phyloP scores from a whole-genome alignment of 2,888 invertebrate species.

The Volucella bombylans region DNA sequence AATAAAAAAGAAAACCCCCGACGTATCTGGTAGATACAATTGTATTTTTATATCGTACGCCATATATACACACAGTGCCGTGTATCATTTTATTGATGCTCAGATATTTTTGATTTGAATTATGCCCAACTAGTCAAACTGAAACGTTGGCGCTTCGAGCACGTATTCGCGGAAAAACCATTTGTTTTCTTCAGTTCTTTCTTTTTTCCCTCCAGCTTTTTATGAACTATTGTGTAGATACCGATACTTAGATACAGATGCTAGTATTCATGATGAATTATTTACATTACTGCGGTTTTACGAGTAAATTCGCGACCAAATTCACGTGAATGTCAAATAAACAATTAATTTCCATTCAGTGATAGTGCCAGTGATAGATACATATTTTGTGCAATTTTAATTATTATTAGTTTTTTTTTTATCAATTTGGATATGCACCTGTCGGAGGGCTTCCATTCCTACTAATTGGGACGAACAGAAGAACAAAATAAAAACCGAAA shows the following conservation, averaged over 20 bases:
- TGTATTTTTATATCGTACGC: conserved; percentile 72
- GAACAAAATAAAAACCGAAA: not conserved
- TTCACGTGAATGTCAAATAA: conserved; percentile 68
- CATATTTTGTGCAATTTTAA: no score
- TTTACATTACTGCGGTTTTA: conserved; percentile 56
- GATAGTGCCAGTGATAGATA: no score
- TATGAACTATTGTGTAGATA: not conserved
- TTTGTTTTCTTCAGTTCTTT: conserved; percentile 63
- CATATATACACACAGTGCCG: conserved; percentile 63
- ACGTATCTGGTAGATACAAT: conserved; percentile 72
- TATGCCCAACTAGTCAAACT: conserved; percentile 83
- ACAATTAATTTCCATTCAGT: conserved; percentile 56
- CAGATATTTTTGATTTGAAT: conserved; percentile 82
- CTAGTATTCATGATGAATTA: conserved; percentile 48
- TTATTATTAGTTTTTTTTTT: no score
- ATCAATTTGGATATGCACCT: conserved; percentile 51
- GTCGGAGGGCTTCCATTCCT: conserved; percentile 48
- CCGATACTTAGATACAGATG: not conserved
- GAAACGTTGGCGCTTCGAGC: conserved; percentile 83
- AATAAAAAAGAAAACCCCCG: conserved; percentile 16
- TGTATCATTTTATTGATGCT: conserved; percentile 81
- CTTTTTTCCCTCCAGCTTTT: conserved; percentile 3
- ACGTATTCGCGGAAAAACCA: conserved; percentile 82
- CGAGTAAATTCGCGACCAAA: conserved; percentile 32
- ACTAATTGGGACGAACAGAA: conserved; percentile 48